These are phyloP conservation scores for Paraescarpia echinospica DNA, from an alignment of 1,140 invertebrate species.

Conservation along the genomic window DNA sequence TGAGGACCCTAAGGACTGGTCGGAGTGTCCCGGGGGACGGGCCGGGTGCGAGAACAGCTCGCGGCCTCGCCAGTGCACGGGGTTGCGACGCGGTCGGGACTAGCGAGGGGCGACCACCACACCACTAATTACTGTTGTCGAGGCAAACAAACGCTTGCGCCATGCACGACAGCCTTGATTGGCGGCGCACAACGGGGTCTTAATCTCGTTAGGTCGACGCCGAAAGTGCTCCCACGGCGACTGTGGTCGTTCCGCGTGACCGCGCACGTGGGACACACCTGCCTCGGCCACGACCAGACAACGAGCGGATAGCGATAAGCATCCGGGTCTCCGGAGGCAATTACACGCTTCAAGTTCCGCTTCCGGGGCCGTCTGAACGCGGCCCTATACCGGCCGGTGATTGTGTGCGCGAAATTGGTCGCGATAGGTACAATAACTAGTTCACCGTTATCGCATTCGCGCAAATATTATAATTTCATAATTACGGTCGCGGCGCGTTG, in stretches of 20 bases:
- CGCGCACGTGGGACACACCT: neutral
- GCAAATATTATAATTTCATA: neutral
- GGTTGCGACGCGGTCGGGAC: neutral
- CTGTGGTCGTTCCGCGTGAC: neutral
- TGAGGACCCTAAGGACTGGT: neutral
- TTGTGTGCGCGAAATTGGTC: neutral
- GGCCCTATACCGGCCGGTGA: neutral
- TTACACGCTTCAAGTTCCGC: conserved; percentile 3
- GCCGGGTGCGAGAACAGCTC: too few species aligned
- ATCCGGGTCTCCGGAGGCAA: neutral
- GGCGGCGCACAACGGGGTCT: neutral
- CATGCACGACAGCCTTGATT: neutral
- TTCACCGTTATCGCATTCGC: neutral
- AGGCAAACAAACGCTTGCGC: neutral
- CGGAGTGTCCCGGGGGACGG: neutral
- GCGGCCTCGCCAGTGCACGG: neutral
- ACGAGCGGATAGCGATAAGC: neutral
- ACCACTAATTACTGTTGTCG: neutral
- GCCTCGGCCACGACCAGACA: too few species aligned
- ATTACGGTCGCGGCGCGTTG: neutral
- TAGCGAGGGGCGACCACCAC: neutral
- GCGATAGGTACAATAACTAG: neutral
- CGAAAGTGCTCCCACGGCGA: neutral
- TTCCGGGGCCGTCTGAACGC: neutral
- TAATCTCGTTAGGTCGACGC: neutral